Evolutionary conservation across 2,797 vertebrate species (phyloP).

Genomic region (Tolypeutes matacus): DNA sequence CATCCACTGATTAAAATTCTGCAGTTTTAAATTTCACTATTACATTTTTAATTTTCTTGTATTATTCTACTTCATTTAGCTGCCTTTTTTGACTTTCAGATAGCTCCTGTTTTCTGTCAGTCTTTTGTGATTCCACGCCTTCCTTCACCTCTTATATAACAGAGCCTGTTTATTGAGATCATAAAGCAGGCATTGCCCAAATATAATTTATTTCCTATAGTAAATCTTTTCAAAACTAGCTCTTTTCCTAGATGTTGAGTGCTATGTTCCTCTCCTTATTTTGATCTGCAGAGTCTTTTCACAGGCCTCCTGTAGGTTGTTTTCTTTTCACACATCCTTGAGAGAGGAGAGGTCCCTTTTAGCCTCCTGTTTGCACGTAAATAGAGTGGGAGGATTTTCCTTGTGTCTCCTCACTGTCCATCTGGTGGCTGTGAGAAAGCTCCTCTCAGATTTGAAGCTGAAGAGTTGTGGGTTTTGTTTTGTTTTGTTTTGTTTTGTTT

Average conservation of each 20-base stretch:
- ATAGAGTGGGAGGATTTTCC: neutral
- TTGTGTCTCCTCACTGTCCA: neutral
- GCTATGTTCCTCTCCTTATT: neutral
- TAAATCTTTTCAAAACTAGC: conserved; percentile 50
- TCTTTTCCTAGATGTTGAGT: neutral
- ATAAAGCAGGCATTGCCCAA: conserved; percentile 52
- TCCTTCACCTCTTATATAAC: neutral
- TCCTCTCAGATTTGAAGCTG: neutral
- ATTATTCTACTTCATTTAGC: neutral
- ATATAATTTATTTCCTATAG: conserved; percentile 54
- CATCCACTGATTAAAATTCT: neutral
- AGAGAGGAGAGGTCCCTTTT: neutral
- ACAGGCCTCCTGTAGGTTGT: neutral
- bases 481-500: neutral
- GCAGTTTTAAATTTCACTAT: neutral
- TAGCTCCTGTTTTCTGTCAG: neutral
- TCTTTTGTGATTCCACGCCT: neutral
- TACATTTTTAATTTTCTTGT: neutral
- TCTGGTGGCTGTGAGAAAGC: conserved; percentile 51
- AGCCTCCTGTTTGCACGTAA: neutral
- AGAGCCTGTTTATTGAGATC: conserved; percentile 28
- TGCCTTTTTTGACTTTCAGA: neutral
- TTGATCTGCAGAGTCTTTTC: neutral
- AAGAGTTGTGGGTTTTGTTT: neutral
- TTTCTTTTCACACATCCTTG: neutral